A percentile compares a stretch with the other conserved stretches of the same genome.
Evolutionary conservation across 2,113 vertebrate species (phyloP).

Genomic region (Xiphorhynchus elegans): DNA sequence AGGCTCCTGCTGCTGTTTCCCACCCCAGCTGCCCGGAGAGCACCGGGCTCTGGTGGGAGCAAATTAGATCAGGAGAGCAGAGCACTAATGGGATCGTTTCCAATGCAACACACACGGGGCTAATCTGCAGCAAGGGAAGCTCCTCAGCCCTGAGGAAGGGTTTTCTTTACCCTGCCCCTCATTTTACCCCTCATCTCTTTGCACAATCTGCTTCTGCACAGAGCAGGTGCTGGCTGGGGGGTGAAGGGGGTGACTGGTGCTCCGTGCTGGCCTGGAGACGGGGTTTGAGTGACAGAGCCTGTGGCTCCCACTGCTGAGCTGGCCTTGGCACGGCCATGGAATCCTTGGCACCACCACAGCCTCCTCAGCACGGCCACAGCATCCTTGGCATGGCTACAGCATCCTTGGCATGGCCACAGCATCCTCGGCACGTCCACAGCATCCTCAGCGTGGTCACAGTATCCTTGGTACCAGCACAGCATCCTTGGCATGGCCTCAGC

Average conservation of each 20-base stretch:
- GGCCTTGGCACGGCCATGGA: neutral
- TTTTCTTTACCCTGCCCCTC: neutral
- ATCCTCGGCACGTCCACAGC: neutral
- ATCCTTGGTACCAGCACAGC: neutral
- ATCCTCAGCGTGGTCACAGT: neutral
- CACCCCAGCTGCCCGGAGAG: neutral
- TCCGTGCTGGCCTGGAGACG: neutral
- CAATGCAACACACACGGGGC: neutral
- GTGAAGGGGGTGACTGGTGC: neutral
- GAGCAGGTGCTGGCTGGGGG: accelerated
- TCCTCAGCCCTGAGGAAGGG: neutral
- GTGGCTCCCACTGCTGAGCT: neutral
- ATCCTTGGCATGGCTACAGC: accelerated
- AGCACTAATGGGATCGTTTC: neutral
- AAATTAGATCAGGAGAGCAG: constrained; percentile 18
- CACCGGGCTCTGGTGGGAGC: neutral
- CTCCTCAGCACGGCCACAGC: accelerated
- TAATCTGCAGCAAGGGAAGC: neutral
- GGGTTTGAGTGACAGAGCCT: neutral
- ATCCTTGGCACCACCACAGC: neutral
- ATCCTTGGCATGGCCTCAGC: neutral
- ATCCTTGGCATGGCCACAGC: accelerated
- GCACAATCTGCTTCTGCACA: neutral
- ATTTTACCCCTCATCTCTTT: neutral
- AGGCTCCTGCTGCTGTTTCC: neutral